Evolutionary conservation across 1,140 invertebrate species (phyloP).

Genomic region (Drosophila mojavensis): DNA sequence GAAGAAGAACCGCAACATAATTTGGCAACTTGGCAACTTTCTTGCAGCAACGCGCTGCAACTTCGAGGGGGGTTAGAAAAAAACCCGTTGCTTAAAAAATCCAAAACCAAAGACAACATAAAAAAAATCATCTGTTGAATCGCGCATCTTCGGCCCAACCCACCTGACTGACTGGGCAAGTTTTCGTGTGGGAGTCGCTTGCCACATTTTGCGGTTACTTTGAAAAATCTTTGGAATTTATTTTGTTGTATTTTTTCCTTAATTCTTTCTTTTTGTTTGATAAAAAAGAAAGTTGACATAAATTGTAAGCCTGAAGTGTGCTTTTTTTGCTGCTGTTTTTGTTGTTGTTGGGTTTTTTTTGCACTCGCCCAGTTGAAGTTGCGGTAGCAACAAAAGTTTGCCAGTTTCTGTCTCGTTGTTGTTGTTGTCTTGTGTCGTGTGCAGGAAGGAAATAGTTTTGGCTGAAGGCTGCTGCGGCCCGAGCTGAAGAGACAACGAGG

Average conservation of each 20-base stretch:
- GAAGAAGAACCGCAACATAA: constrained; percentile 56
- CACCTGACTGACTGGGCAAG: constrained; percentile 46
- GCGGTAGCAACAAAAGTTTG: constrained; percentile 51
- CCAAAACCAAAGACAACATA: neutral
- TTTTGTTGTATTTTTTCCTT: constrained; percentile 48
- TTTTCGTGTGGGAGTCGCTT: constrained; percentile 42
- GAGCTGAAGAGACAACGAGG: neutral
- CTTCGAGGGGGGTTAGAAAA: constrained; percentile 29
- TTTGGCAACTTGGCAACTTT: constrained; percentile 78
- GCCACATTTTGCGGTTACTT: constrained; percentile 75
- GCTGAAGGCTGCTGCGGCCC: constrained; percentile 1
- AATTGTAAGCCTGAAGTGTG: constrained; percentile 56
- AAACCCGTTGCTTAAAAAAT: constrained; percentile 50
- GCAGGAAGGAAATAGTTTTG: constrained; percentile 69
- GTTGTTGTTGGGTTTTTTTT: too few species aligned
- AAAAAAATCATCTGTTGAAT: constrained; percentile 71
- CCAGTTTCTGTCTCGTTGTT: constrained; percentile 32
- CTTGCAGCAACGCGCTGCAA: constrained; percentile 53
- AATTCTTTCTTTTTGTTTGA: constrained; percentile 78
- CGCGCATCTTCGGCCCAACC: constrained; percentile 46
- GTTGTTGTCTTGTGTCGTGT: constrained; percentile 43
- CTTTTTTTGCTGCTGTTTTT: constrained; percentile 37
- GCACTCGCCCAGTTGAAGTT: constrained; percentile 45
- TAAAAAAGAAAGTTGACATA: constrained; percentile 82
- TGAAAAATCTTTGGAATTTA: constrained; percentile 76